Evolutionary conservation across 2,113 vertebrate species (phyloP).

Genomic region (Paraplagusia blochii): DNA sequence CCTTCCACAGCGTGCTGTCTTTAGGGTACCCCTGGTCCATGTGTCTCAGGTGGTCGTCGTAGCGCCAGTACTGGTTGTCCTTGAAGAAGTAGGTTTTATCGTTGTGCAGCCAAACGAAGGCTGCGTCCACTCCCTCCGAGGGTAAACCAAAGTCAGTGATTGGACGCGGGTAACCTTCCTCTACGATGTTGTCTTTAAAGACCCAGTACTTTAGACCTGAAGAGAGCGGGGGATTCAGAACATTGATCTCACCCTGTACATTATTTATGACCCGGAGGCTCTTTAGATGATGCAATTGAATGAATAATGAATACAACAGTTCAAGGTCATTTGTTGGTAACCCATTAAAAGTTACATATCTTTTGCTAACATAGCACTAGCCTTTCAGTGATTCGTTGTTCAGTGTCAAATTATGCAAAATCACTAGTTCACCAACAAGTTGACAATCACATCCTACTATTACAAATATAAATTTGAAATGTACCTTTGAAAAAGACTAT

Average conservation of each 20-base stretch:
- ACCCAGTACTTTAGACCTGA: slow-evolving; percentile 94
- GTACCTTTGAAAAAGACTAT: slow-evolving; percentile 98
- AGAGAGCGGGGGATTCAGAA: slow-evolving; percentile 31
- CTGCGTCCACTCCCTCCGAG: slow-evolving; percentile 83
- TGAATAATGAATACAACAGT: too few relatives aligned
- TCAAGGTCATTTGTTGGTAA: too few relatives aligned
- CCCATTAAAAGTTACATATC: too few relatives aligned
- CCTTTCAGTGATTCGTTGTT: too few relatives aligned
- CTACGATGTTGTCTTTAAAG: slow-evolving; percentile 93
- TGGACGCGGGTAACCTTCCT: slow-evolving; percentile 91
- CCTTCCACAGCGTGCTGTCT: slow-evolving; percentile 85
- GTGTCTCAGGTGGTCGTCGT: slow-evolving; percentile 81
- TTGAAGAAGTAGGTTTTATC: slow-evolving; percentile 98
- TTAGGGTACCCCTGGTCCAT: slow-evolving; percentile 93
- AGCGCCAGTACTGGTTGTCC: slow-evolving; percentile 89
- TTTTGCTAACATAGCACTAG: too few relatives aligned
- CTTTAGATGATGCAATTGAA: neutral
- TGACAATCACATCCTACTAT: too few relatives aligned
- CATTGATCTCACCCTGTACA: neutral
- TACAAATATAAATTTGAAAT: too few relatives aligned
- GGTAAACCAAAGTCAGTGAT: slow-evolving; percentile 92
- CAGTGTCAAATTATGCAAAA: too few relatives aligned
- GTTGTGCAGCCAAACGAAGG: slow-evolving; percentile 90
- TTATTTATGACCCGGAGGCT: neutral
- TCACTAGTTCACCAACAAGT: too few relatives aligned